Conservation (phyloP, 2,888 invertebrate species). For the Epirrhoe tristata region DNA sequence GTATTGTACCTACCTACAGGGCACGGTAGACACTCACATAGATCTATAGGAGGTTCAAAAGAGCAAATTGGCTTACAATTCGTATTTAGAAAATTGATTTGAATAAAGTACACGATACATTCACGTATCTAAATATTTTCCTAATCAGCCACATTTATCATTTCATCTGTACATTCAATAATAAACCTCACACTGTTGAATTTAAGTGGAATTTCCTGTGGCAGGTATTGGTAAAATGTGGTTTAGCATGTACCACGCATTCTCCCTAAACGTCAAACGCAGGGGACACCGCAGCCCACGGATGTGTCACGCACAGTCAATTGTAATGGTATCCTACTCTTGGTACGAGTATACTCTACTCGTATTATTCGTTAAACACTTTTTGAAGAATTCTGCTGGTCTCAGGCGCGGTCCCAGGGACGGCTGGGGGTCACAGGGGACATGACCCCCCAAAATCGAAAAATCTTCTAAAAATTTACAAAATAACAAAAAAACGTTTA, state of each 20-base stretch:
- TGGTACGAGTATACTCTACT: too few relatives aligned
- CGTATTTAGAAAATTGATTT: too few relatives aligned
- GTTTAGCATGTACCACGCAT: conserved; percentile 6
- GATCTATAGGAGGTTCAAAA: too few relatives aligned
- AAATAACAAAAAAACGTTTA: too few relatives aligned
- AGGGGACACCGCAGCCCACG: conserved; percentile 23
- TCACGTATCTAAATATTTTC: background rate
- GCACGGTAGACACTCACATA: too few relatives aligned
- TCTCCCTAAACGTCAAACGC: conserved; percentile 31
- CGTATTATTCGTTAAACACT: background rate
- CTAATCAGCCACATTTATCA: background rate
- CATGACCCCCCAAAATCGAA: too few relatives aligned
- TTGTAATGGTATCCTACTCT: conserved; percentile 6
- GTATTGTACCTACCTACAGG: too few relatives aligned
- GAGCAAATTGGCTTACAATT: too few relatives aligned
- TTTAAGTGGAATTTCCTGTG: conserved; percentile 1
- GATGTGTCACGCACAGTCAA: conserved; percentile 21
- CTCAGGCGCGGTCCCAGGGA: too few relatives aligned
- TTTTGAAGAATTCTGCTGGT: background rate
- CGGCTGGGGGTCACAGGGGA: too few relatives aligned
- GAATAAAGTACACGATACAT: background rate
- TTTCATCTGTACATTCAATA: background rate
- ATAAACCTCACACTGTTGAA: background rate
- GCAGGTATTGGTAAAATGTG: conserved; percentile 6
- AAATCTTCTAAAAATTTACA: too few relatives aligned